A percentile compares a stretch with the other conserved stretches of the same genome.
These are phyloP conservation scores for Ommatoiulus sabulosus DNA, from an alignment of 2,888 invertebrate species.

Conservation along the genomic window DNA sequence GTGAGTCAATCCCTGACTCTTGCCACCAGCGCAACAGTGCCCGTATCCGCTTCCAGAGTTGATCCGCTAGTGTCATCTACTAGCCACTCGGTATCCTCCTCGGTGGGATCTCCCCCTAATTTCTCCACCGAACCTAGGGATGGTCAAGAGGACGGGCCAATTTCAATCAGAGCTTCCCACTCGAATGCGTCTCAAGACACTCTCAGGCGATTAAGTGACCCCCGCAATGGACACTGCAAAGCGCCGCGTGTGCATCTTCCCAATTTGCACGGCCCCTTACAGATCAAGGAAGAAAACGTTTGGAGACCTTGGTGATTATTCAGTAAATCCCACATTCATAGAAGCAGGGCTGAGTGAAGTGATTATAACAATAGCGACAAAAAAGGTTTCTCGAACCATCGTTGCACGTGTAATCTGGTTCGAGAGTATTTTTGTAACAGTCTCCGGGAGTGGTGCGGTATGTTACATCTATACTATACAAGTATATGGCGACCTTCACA, in stretches of 20 bases:
- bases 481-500: too few species aligned
- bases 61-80: not conserved
- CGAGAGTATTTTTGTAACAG: not conserved
- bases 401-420: not conserved
- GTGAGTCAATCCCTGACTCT: not conserved
- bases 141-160: not conserved
- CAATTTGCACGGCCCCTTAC: not conserved
- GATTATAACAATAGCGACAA: not conserved
- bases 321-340: not conserved
- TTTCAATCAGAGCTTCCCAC: not conserved
- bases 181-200: not conserved
- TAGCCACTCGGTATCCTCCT: not conserved
- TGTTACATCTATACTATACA: too few species aligned
- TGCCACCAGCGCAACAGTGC: not conserved
- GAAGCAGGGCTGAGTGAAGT: not conserved
- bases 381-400: too few species aligned
- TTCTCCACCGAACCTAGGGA: not conserved
- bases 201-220: not conserved
- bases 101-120: not conserved
- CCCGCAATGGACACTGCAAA: not conserved
- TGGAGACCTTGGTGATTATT: slow-evolving; percentile 54
- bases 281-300: slow-evolving; percentile 50
- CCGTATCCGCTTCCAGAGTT: not conserved
- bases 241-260: not conserved
- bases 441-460: not conserved